phyloP scores from a whole-genome alignment of 2,113 vertebrate species.

The Tautogolabrus adspersus region DNA sequence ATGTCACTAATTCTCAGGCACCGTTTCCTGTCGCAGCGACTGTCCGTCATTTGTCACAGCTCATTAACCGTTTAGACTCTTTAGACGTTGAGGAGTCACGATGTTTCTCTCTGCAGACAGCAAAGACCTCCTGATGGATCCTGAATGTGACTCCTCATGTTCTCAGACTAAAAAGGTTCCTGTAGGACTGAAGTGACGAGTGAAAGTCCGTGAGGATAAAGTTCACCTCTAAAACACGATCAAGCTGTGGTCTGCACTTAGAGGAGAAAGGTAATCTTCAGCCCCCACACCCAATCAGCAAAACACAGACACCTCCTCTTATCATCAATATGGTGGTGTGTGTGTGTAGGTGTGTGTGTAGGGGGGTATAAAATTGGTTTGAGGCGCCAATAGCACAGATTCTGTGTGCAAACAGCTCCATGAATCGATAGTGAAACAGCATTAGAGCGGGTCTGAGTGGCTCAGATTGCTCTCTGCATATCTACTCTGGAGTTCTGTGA shows the following conservation, averaged over 20 bases:
- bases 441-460: constrained; percentile 44
- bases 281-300: constrained; percentile 40
- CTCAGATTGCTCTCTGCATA: constrained; percentile 48
- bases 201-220: constrained; percentile 16
- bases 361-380: constrained; percentile 52
- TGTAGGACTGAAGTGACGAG: constrained; percentile 35
- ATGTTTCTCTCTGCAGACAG: constrained; percentile 4
- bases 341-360: neutral
- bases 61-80: constrained; percentile 22
- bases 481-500: constrained; percentile 34
- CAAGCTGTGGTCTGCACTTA: constrained; percentile 5
- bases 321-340: no score
- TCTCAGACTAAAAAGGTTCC: constrained; percentile 17
- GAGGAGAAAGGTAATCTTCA: constrained; percentile 43
- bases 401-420: constrained; percentile 59
- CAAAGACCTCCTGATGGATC: neutral
- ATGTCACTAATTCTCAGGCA: constrained; percentile 22
- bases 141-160: neutral
- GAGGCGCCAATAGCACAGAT: constrained; percentile 52
- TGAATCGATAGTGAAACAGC: constrained; percentile 54
- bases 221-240: constrained; percentile 45
- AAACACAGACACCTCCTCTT: constrained; percentile 44
- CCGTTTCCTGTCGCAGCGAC: constrained; percentile 28
- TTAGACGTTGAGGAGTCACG: no score
- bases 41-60: constrained; percentile 53